Base-by-base conservation (phyloP, 1,140 invertebrate species). In the Wiebesia pumilae region DNA sequence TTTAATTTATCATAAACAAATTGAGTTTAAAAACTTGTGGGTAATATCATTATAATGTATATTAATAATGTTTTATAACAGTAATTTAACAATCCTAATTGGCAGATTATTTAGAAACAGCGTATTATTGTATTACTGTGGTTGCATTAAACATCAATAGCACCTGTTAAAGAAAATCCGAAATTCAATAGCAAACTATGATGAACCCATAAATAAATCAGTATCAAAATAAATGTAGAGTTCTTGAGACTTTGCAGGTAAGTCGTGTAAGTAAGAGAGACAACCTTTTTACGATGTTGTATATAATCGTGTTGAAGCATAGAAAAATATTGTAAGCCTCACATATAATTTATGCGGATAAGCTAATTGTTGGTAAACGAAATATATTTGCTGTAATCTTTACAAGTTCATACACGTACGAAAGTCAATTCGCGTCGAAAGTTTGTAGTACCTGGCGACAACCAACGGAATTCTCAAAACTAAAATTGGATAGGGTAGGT, bases 181-280 rank as follows among this genome's bases (percentile, higher is more conserved):
- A 73, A 73, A 73, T 27, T 24, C 35, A 6, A 73, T 21, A 24
- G 24, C 6, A 27, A 21, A 73, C 35, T 27, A 73, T 40, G 1
- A 71, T 71, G 19, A 27, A 38, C 24, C 27, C 38, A 40, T 40
- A 73, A 43, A 75, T 75, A 43, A 75, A 75, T 75, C 71, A 75
- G 6, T 0, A 7, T 4, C 1, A 71, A 24, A 1, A 7, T 71
- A 71, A 21, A 21, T 38, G 35, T 24, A 38, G 16, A 71, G 7
- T 0, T 12, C 0, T 58, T 10, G 10, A 21, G 12, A 10, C 3
- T 21, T 3, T 3, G 19, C 54, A 19, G 2, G 54, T 21, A 58
- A 21, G 19, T 16, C 3, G 19, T 58, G 3, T 47, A 58, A 10
- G 3, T 35, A 35, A 4, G 33, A 69, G 3, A 16, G 14, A 2